phyloP scores from a whole-genome alignment of 1,140 invertebrate species.

The Sitodiplosis mosellana region DNA sequence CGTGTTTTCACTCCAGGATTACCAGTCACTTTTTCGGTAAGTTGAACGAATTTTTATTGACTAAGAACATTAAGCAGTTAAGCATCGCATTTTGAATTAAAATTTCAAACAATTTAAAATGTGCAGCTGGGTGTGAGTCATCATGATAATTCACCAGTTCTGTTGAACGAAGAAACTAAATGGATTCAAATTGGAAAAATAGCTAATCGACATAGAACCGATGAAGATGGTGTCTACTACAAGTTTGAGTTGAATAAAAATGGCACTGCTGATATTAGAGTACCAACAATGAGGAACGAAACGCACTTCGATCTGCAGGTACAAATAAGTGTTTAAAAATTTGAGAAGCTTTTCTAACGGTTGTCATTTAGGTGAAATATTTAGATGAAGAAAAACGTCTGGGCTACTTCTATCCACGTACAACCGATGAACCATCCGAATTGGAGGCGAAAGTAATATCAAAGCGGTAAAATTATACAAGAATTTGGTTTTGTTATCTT shows the following conservation, averaged over 20 bases:
- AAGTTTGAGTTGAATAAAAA: background rate
- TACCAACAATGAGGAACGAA: background rate
- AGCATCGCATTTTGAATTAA: too few species aligned
- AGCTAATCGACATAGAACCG: background rate
- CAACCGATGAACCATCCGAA: background rate
- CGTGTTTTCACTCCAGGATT: slow-evolving; percentile 76
- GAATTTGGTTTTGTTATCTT: too few species aligned
- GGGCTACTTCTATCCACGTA: background rate
- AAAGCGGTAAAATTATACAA: background rate
- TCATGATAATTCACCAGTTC: background rate
- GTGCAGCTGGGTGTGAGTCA: background rate
- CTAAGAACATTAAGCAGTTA: too few species aligned
- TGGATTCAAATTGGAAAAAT: background rate
- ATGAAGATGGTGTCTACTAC: background rate
- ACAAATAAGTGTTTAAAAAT: background rate
- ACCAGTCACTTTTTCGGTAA: slow-evolving; percentile 62
- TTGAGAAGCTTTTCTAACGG: too few species aligned
- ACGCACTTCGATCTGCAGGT: background rate
- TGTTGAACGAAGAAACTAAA: background rate
- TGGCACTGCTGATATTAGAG: background rate
- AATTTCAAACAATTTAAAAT: too few species aligned
- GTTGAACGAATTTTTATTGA: too few species aligned
- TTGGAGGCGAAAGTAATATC: background rate
- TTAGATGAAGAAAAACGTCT: background rate
- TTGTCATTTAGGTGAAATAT: background rate